Base-by-base conservation (phyloP, 2,888 invertebrate species). In the Linnaemya tessellans region DNA sequence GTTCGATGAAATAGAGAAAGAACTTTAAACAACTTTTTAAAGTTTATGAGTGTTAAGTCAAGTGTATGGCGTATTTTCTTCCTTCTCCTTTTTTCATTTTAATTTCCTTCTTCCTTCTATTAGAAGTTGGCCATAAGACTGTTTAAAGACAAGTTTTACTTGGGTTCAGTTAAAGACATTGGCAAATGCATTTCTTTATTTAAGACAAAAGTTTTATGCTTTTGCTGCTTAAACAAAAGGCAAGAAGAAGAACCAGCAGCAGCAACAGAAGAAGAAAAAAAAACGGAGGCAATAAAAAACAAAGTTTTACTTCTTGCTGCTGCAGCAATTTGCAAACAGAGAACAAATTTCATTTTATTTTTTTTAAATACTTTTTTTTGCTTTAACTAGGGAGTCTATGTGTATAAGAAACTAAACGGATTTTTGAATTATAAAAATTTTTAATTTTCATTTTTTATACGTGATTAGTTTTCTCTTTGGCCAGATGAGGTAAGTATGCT, bases 11-110 rank as follows among this genome's bases (percentile, higher is more conserved):
- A 43, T 5, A n/a, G 13, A 68, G 54, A 43, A n/a, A 25, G 65
- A 80, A 73, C 67, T 77, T 84, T 67, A 71, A 84, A 80, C 35
- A 84, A 84, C 46, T 75, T 84, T 75, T 80, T 65, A 77, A 84
- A 84, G 43, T 80, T 84, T 84, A 77, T 71, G 80, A 80, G 65
- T 80, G 80, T 77, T 80, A 60, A 80, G 75, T 80, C 84, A 84
- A 84, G 77, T 80, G 80, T 67, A 58, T 41, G 46, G 35, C 54
- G 60, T 79, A 56, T 58, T 56, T 58, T 51, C 13, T 65, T 56
- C 11, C 35, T 71, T 5, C 30, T 30, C 1, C 8, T 43, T 43
- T 73, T 15, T 51, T 41, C 25, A 9, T 75, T 56, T 38, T 35
- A 62, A 54, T 56, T 56, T 56, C 18, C 20, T 68, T 51, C 38